Percentiles rank a stretch among this genome's conserved stretches.
Conservation (phyloP, 2,888 invertebrate species). For the Lymantria monacha region DNA sequence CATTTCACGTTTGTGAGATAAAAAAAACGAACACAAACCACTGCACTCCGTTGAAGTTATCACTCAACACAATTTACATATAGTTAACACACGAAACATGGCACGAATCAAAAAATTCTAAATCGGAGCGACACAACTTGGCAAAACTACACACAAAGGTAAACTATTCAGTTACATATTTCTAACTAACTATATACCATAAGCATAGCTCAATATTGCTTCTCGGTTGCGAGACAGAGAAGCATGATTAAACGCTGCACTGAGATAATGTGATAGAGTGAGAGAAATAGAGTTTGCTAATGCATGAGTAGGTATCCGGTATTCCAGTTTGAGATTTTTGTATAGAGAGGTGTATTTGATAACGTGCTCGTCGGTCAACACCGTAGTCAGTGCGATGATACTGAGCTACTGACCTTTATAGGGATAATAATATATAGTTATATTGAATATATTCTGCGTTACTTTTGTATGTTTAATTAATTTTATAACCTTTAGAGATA, state of each 20-base stretch:
- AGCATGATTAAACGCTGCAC: conserved; percentile 27
- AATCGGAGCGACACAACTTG: conserved; percentile 63
- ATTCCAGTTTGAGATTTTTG: conserved; percentile 71
- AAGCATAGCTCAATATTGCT: conserved; percentile 49
- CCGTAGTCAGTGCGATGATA: conserved; percentile 45
- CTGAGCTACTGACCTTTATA: conserved; percentile 51
- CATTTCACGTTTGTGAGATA: conserved; percentile 49
- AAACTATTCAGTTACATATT: conserved; percentile 60
- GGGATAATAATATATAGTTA: conserved; percentile 4
- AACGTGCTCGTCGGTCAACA: conserved; percentile 28
- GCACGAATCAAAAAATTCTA: conserved; percentile 53
- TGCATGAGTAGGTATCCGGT: conserved; percentile 59
- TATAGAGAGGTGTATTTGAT: conserved; percentile 52
- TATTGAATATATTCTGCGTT: too few relatives aligned
- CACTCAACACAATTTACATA: conserved; percentile 49
- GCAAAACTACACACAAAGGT: conserved; percentile 68
- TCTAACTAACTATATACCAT: conserved; percentile 29
- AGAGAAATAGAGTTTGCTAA: conserved; percentile 44
- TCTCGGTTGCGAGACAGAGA: conserved; percentile 46
- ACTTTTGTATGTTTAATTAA: too few relatives aligned
- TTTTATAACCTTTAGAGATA: too few relatives aligned
- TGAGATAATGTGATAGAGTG: conserved; percentile 34
- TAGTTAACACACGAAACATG: conserved; percentile 30
- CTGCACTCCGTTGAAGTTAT: conserved; percentile 32
- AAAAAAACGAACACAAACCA: conserved; percentile 30